Percentiles rank a stretch among this genome's conserved stretches.
Evolutionary conservation across 2,797 vertebrate species (phyloP).

Genomic region (Brachymystax lenok): DNA sequence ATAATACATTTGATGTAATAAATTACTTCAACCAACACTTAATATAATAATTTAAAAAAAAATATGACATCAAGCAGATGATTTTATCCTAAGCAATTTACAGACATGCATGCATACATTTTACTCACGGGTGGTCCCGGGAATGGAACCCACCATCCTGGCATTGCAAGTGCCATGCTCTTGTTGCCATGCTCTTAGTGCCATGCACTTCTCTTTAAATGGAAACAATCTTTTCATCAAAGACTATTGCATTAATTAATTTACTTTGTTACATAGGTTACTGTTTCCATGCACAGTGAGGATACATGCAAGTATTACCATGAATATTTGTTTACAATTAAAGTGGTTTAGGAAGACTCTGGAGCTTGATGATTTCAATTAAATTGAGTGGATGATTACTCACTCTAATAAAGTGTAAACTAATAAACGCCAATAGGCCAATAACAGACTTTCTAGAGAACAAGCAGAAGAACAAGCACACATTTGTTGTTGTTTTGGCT

Average conservation of each 20-base stretch:
- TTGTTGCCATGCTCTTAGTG: neutral
- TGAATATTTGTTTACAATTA: neutral
- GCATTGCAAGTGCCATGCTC: neutral
- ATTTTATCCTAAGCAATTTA: neutral
- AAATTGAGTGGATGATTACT: neutral
- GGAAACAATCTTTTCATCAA: neutral
- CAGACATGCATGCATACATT: neutral
- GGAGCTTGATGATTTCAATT: neutral
- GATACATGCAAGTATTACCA: neutral
- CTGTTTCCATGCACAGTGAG: neutral
- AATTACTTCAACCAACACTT: neutral
- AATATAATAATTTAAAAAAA: neutral
- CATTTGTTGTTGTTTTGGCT: no score
- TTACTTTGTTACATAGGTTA: neutral
- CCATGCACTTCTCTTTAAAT: neutral
- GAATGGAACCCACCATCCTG: neutral
- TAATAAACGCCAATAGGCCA: neutral
- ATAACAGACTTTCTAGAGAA: slow-evolving; percentile 7
- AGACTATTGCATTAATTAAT: neutral
- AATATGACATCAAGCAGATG: neutral
- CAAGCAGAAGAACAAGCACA: neutral
- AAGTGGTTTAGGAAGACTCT: neutral
- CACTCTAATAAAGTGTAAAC: neutral
- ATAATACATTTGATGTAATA: neutral
- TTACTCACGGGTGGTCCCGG: neutral